A percentile compares a stretch with the other conserved stretches of the same genome.
phyloP scores from a whole-genome alignment of 2,113 vertebrate species.

The Cyprinodon variegatus region DNA sequence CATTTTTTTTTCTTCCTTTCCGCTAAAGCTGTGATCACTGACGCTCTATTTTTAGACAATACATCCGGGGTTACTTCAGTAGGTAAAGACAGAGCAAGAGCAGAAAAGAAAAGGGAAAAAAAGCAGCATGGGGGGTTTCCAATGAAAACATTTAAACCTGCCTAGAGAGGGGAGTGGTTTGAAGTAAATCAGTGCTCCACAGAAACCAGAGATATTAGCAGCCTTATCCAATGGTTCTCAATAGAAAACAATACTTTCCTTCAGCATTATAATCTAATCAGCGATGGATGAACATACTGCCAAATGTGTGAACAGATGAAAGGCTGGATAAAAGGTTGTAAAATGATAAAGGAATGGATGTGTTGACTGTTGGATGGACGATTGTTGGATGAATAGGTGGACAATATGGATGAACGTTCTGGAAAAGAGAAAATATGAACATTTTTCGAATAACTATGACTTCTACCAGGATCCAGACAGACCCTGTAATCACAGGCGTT shows the following conservation, averaged over 20 bases:
- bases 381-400: background rate
- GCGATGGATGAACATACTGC: background rate
- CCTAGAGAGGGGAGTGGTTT: slow-evolving; percentile 38
- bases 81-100: slow-evolving; percentile 58
- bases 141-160: slow-evolving; percentile 63
- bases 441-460: background rate
- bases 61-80: slow-evolving; percentile 64
- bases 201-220: slow-evolving; percentile 34
- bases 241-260: slow-evolving; percentile 7
- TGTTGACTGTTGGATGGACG: background rate
- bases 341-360: background rate
- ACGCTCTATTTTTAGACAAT: slow-evolving; percentile 69
- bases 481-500: background rate
- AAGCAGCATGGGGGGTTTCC: slow-evolving; percentile 61
- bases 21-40: slow-evolving; percentile 59
- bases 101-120: background rate
- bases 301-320: background rate
- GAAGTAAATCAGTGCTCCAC: slow-evolving; percentile 32
- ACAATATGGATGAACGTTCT: too few relatives aligned
- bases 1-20: slow-evolving; percentile 9
- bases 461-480: background rate
- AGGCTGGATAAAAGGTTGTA: background rate
- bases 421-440: too few relatives aligned
- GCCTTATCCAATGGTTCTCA: slow-evolving; percentile 11
- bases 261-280: slow-evolving; percentile 18